A percentile compares a stretch with the other conserved stretches of the same genome.
Conservation (phyloP, 2,797 vertebrate species). For the Notolepis coatsorum region DNA sequence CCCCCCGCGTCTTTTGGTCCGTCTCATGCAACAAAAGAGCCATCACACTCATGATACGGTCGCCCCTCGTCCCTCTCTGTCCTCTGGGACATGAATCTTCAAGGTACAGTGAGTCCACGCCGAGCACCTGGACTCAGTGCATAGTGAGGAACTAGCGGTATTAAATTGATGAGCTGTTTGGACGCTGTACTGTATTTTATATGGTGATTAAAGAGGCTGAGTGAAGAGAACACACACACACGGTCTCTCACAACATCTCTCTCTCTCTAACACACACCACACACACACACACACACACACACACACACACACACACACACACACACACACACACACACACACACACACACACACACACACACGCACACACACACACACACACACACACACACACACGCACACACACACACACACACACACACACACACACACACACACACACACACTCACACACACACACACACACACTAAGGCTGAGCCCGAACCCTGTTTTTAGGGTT, state of each 20-base stretch:
- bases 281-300: too few relatives aligned
- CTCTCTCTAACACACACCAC: too few relatives aligned
- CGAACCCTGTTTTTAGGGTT: too few relatives aligned
- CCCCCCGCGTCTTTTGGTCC: constrained; percentile 46
- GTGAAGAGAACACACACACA: too few relatives aligned
- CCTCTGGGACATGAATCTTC: constrained; percentile 61
- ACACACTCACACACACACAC: neutral
- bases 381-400: constrained; percentile 1
- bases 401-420: neutral
- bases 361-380: neutral
- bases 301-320: too few relatives aligned
- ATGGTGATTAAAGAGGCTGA: too few relatives aligned
- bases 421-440: neutral
- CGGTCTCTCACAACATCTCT: too few relatives aligned
- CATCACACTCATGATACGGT: constrained; percentile 63
- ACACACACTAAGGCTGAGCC: too few relatives aligned
- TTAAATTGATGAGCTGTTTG: neutral
- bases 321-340: too few relatives aligned
- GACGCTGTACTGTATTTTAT: neutral
- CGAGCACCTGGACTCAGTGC: constrained; percentile 62
- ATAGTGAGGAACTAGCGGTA: neutral
- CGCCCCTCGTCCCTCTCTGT: constrained; percentile 46
- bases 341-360: neutral
- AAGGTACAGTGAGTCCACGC: constrained; percentile 56
- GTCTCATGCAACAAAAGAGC: constrained; percentile 69